phyloP scores from a whole-genome alignment of 2,113 vertebrate genomes.

The Petromus typicus region DNA sequence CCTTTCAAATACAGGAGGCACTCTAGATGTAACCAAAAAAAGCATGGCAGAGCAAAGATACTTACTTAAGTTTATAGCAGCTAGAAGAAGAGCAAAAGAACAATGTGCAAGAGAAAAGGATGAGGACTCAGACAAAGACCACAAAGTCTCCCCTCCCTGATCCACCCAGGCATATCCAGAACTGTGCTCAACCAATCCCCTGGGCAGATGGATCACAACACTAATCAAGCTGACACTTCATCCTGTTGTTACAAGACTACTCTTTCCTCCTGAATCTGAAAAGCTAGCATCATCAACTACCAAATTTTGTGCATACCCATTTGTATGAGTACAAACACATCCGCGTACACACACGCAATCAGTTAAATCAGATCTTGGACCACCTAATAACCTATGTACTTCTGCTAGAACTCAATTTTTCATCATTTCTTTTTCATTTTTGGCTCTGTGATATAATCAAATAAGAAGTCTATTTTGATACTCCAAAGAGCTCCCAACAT shows the following conservation, averaged over 20 bases:
- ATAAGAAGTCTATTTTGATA: background rate
- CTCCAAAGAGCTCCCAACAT: background rate
- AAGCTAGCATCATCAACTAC: background rate
- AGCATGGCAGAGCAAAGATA: background rate
- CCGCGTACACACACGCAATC: background rate
- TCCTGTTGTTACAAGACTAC: background rate
- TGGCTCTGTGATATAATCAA: constrained; percentile 43
- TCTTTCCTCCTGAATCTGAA: constrained; percentile 20
- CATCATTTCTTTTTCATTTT: constrained; percentile 19
- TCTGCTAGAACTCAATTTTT: constrained; percentile 23
- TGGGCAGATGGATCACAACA: background rate
- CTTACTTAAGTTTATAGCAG: no score
- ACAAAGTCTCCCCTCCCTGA: background rate
- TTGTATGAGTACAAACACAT: background rate
- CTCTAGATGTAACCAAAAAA: background rate
- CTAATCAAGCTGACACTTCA: background rate
- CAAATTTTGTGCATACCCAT: background rate
- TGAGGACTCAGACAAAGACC: background rate
- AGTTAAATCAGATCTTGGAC: background rate
- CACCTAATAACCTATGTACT: background rate
- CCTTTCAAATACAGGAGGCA: background rate
- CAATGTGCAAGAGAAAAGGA: background rate
- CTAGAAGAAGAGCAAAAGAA: background rate
- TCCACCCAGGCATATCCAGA: background rate
- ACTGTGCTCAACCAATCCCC: background rate